Evolutionary conservation across 2,113 vertebrate species (phyloP), one percentile per base, ranked within the genome.

Genomic region (Cercopithecus mona): DNA sequence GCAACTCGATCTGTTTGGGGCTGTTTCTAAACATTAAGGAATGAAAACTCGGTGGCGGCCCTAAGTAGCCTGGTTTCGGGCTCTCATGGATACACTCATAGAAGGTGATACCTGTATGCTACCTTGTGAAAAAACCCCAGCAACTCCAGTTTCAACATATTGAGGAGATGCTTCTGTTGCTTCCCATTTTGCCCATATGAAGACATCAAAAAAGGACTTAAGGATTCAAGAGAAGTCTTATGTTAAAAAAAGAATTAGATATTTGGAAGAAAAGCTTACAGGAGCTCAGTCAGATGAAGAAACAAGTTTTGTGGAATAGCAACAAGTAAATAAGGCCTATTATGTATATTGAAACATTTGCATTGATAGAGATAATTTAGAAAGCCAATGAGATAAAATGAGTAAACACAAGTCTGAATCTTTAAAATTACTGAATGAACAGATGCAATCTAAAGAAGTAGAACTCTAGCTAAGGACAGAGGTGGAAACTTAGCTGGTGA

Each of bases 181-280:
- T 59, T 99, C 99, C 45, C 99, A 99, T 97, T 99, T 99, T 20
- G 99, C 99, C 72, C 98, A 43, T 99, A 99, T 72, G 99, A 99
- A 98, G 99, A 99, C 98, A 99, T 99, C 97, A 99, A 99, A 98
- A 99, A 99, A 97, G 98, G 99, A 80, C 99, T 99, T 68, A 99
- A 99, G 97, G 99, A 99, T 98, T 99, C 99, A 0, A 95, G 99
- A 99, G 93, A 99, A 99, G 79, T 27, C 72, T 75, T 75, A 64
- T 75, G 23, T 75, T 75, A 75, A 40, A 43, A 75, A 75, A 75
- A 75, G 11, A 25, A 40, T 23, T 40, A 75, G 23, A 75, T 27
- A 43, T 75, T 75, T 75, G 23, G 23, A 75, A 43, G 72, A 38
- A 70, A 70, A 38, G 68, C 35, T 70, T 70, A n/a, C n/a, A 70